Base-by-base conservation (phyloP, 2,113 vertebrate genomes). In the Lepus europaeus region DNA sequence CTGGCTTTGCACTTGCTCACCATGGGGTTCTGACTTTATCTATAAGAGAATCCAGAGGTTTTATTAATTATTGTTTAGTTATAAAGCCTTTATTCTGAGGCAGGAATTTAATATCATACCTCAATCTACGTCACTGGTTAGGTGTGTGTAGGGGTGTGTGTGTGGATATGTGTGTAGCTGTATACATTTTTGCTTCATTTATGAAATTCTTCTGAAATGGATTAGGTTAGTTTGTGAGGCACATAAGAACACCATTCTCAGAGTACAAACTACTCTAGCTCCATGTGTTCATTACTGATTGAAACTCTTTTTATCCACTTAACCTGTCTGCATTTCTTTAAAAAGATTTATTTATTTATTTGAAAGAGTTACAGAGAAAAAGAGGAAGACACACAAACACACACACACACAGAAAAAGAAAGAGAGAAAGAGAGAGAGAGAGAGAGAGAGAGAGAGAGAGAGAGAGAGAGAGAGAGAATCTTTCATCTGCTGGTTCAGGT, bases 191-290 rank as follows among this genome's bases (percentile, higher is more conserved):
- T 79, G 27, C 17, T 86, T 82, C 12, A 66, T 68, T 78, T 90
- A 87, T 73, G 33, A 94, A 82, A 94, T 7, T 90, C 63, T 94
- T 79, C 87, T 49, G 51, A 87, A 82, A 74, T 53, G 22, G 81
- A 72, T 90, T 87, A 87, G 81, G 36, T 36, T 36, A 73, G 73
- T 27, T 27, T 83, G 5, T 78, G 83, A 94, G n/a, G 13, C 83
- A 87, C 19, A 31, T 66, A 80, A 82, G 36, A 51, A 93, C 77
- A 77, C 20, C 17, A 83, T 63, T 94, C 69, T 89, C 31, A 45
- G 20, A 83, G 6, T 53, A 77, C 8, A 89, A 72, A 89, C n/a
- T 51, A 77, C 31, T 96, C 85, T 22, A 70, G 10, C 6, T 85
- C 17, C 23, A 45, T 59, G 6, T 81, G 45, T 51, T 91, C 45